phyloP scores from a whole-genome alignment of 2,113 vertebrate species.

The Anguilla japonica region DNA sequence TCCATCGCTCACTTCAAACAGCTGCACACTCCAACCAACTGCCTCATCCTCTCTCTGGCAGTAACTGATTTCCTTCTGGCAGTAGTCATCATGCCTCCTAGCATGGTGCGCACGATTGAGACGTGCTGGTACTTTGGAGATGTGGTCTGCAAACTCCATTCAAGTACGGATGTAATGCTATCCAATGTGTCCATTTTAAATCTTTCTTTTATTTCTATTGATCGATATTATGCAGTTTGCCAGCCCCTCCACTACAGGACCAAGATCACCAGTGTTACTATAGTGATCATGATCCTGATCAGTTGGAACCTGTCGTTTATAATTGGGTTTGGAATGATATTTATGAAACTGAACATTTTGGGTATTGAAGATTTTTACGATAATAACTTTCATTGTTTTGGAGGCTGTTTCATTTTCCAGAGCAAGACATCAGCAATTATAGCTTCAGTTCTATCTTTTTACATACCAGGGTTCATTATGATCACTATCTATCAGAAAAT shows the following conservation, averaged over 20 bases:
- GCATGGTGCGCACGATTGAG: conserved; percentile 77
- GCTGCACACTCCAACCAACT: conserved; percentile 75
- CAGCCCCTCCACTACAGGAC: conserved; percentile 36
- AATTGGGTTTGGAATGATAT: conserved; percentile 75
- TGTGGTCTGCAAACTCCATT: conserved; percentile 77
- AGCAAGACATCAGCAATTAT: conserved; percentile 64
- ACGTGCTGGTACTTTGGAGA: conserved; percentile 79
- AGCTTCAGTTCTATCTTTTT: conserved; percentile 67
- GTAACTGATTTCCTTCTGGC: conserved; percentile 74
- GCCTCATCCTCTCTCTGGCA: conserved; percentile 77
- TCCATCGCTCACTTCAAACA: conserved; percentile 75
- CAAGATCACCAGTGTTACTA: conserved; percentile 54
- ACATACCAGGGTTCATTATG: conserved; percentile 29
- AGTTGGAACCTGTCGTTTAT: conserved; percentile 73
- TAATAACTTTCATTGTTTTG: conserved; percentile 53
- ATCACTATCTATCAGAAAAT: conserved; percentile 36
- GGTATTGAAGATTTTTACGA: conserved; percentile 66
- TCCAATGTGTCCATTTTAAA: conserved; percentile 78
- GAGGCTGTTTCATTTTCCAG: conserved; percentile 69
- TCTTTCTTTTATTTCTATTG: conserved; percentile 73
- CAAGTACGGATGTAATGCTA: conserved; percentile 71
- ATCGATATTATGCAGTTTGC: conserved; percentile 30
- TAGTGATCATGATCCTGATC: conserved; percentile 69
- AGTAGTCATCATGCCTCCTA: conserved; percentile 76
- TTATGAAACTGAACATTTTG: conserved; percentile 70